Base-by-base conservation (phyloP, 2,113 vertebrate genomes). In the Shinisaurus crocodilurus region DNA sequence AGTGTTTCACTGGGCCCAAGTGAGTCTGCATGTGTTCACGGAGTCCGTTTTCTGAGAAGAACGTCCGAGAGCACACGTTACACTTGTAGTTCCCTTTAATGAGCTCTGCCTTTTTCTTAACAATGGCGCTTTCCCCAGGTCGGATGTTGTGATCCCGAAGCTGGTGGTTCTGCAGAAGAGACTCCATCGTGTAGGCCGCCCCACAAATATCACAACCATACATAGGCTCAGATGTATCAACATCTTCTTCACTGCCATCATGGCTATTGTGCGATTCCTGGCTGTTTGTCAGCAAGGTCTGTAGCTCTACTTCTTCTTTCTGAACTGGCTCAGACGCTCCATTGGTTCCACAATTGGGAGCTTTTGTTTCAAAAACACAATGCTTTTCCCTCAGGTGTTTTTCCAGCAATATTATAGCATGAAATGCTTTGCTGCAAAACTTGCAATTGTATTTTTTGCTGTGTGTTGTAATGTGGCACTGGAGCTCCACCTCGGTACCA, bases 41-140 rank as follows among this genome's bases (percentile, higher is more conserved):
- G 82, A 99, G 98, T 48, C 99, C 99, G 1, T 98, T 97, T 96
- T 99, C 99, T 2, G 99, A 99, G 96, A 99, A 99, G 98, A 99
- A 99, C 92, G 99, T 99, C 95, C 99, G 98, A 60, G 99, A 99
- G 96, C 99, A 99, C 87, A 99, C 99, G 79, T 99, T 99, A 96
- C 99, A 99, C 97, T 99, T 99, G 95, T 99, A 99, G 96, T 98
- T 99, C 93, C 99, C 99, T 95, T 99, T 99, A 91, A 99, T 99
- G 94, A 99, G 98, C 72, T 99, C 99, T 10, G 99, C 99, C 96
- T 99, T 99, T 94, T 98, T 98, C 96, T 99, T 99, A 50, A 99
- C 96, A 92, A 99, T 98, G 94, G 98, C 99, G 5, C 98, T 99
- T 93, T 99, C 99, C 40, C 99, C 99, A 0, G 99, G 99, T 74